Evolutionary conservation across 2,888 invertebrate species (phyloP).

Genomic region (Ornithoptera priamus): DNA sequence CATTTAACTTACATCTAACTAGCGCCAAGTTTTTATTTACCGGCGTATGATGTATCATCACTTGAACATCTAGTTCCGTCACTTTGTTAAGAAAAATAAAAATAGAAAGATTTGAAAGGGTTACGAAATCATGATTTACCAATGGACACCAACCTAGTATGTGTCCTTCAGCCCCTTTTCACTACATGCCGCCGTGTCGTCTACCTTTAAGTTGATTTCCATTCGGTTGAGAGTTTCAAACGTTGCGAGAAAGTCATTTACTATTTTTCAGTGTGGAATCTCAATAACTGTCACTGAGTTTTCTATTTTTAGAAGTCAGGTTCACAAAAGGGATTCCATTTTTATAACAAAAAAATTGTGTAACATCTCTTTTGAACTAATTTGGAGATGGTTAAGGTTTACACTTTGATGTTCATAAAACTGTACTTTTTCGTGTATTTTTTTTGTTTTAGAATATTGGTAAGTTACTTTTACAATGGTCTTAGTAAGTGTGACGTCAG

Average conservation of each 20-base stretch:
- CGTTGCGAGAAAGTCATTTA: background rate
- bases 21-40: too few relatives aligned
- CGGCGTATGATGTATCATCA: too few relatives aligned
- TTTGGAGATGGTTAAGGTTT: too few relatives aligned
- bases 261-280: background rate
- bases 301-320: background rate
- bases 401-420: too few relatives aligned
- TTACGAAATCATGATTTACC: background rate
- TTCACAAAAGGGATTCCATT: background rate
- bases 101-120: background rate
- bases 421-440: too few relatives aligned
- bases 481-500: too few relatives aligned
- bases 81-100: background rate
- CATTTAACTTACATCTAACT: too few relatives aligned
- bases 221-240: slow-evolving; percentile 1
- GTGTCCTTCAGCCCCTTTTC: background rate
- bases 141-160: background rate
- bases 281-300: background rate
- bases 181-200: background rate
- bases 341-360: too few relatives aligned
- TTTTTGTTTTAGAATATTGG: too few relatives aligned
- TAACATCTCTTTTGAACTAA: too few relatives aligned
- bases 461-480: too few relatives aligned
- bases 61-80: too few relatives aligned
- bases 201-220: slow-evolving; percentile 1